phyloP scores from a whole-genome alignment of 1,140 invertebrate species.

The Drosophila jambulina region DNA sequence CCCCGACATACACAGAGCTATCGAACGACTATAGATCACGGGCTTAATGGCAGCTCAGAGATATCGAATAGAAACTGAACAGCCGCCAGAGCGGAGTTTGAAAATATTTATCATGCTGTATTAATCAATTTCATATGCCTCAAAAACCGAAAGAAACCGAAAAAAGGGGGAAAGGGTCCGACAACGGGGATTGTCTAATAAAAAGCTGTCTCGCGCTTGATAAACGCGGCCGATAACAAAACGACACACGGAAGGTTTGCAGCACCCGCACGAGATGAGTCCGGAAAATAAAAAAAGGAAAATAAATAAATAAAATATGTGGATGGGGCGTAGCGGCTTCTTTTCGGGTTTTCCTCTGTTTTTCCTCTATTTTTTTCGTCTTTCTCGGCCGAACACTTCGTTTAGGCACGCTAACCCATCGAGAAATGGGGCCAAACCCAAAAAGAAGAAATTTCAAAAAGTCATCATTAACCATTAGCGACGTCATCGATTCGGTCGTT shows the following conservation, averaged over 20 bases:
- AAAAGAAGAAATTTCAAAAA: conserved; percentile 51
- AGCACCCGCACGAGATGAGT: conserved; percentile 61
- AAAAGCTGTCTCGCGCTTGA: conserved; percentile 75
- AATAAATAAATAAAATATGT: conserved; percentile 25
- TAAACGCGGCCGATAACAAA: conserved; percentile 69
- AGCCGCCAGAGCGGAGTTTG: conserved; percentile 39
- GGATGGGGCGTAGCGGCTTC: conserved; percentile 44
- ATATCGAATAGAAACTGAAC: conserved; percentile 59
- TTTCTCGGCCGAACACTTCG: conserved; percentile 64
- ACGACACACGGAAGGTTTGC: conserved; percentile 50
- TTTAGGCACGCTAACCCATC: conserved; percentile 72
- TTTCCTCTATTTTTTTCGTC: neutral
- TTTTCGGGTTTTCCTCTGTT: conserved; percentile 14
- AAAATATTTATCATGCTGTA: conserved; percentile 83
- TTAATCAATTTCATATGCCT: conserved; percentile 82
- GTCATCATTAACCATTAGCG: conserved; percentile 82
- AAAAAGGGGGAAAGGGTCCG: conserved; percentile 15
- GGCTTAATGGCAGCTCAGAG: conserved; percentile 68
- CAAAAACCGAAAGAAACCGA: conserved; percentile 23
- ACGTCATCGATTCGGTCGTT: conserved; percentile 71
- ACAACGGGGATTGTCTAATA: conserved; percentile 49
- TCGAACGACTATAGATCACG: conserved; percentile 73
- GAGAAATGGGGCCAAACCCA: conserved; percentile 74
- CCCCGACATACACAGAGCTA: conserved; percentile 45
- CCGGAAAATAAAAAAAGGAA: conserved; percentile 13